Evolutionary conservation across 2,888 invertebrate genomes (phyloP).

Genomic region (Aporophyla nigra): DNA sequence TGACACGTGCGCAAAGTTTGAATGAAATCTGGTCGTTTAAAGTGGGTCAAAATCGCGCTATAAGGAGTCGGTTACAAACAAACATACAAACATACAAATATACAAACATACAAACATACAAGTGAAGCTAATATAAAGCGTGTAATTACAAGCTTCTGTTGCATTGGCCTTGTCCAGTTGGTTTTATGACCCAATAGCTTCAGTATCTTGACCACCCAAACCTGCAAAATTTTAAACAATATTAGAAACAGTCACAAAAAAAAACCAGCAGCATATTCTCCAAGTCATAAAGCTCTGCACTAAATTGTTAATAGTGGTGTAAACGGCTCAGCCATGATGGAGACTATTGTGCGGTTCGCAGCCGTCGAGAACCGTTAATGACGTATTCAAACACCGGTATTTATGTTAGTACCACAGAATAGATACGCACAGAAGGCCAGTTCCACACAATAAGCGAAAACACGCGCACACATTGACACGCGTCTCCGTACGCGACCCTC

Average conservation of each 20-base stretch:
- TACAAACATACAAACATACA: no score
- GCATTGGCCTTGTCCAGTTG: no score
- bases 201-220: constrained; percentile 10
- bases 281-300: constrained; percentile 44
- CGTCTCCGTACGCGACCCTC: no score
- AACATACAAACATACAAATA: no score
- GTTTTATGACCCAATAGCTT: not conserved
- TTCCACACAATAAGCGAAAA: no score
- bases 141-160: no score
- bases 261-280: constrained; percentile 31
- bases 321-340: constrained; percentile 46
- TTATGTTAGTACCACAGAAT: constrained; percentile 49
- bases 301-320: constrained; percentile 60
- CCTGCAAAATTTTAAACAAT: constrained; percentile 1
- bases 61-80: no score
- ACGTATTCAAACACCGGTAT: constrained; percentile 64
- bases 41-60: no score
- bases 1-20: no score
- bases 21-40: no score
- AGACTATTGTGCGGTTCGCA: constrained; percentile 53
- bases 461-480: no score
- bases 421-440: not conserved
- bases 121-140: no score
- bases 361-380: constrained; percentile 64
- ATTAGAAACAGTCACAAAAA: not conserved